Evolutionary conservation across 2,888 invertebrate genomes (phyloP).

Genomic region (Harpalus rubripes): DNA sequence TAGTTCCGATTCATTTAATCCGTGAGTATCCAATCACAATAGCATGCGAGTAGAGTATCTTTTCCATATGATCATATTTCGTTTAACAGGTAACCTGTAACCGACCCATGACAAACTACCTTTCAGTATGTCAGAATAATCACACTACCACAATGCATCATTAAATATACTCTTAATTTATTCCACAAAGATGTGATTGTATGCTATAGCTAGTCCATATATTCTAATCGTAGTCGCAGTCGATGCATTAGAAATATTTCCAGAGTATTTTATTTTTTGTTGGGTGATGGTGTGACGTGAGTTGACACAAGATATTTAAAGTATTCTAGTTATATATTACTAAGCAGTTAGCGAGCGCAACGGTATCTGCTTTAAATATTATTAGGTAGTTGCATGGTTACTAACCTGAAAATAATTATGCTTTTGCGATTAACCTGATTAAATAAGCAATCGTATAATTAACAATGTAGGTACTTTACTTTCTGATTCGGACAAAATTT

Average conservation of each 20-base stretch:
- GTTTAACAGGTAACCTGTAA: not conserved
- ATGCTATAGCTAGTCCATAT: not conserved
- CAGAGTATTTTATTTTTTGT: not conserved
- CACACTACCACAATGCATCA: slow-evolving; percentile 22
- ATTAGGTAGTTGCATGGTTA: not conserved
- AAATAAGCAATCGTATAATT: too few species aligned
- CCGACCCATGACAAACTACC: slow-evolving; percentile 40
- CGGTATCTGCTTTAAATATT: not conserved
- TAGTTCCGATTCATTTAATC: slow-evolving; percentile 44
- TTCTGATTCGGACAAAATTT: too few species aligned
- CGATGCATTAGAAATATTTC: slow-evolving; percentile 18
- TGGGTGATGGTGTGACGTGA: not conserved
- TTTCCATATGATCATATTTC: slow-evolving; percentile 25
- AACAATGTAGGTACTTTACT: too few species aligned
- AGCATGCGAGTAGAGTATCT: slow-evolving; percentile 5
- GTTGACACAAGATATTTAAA: not conserved
- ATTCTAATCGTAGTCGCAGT: slow-evolving; percentile 5
- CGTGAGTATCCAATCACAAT: slow-evolving; percentile 33
- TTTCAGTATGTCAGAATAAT: slow-evolving; percentile 31
- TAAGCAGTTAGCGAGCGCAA: not conserved
- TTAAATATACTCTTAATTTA: slow-evolving; percentile 47
- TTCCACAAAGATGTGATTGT: slow-evolving; percentile 42
- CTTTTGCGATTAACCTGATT: not conserved
- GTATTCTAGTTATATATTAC: slow-evolving; percentile 3
- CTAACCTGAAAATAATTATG: not conserved